Percentiles rank a stretch among this genome's conserved stretches.
phyloP scores from a whole-genome alignment of 2,888 invertebrate genomes.

The Meandrusa payeni region DNA sequence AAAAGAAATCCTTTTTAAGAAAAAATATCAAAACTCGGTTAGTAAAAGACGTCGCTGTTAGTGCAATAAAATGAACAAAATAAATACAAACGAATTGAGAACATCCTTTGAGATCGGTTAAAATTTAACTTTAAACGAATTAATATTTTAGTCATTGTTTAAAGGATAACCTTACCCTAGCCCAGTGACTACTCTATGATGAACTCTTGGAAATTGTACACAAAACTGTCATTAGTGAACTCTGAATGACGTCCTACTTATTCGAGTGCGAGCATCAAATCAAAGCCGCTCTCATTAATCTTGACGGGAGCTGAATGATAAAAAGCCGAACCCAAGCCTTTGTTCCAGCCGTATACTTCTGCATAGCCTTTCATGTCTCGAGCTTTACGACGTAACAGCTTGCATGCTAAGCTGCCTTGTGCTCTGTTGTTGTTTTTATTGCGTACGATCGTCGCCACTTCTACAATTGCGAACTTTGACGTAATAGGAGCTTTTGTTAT shows the following conservation, averaged over 20 bases:
- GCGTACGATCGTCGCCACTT: constrained; percentile 4
- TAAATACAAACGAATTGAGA: no score
- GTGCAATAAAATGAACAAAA: no score
- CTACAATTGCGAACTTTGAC: neutral
- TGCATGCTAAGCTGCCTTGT: constrained; percentile 4
- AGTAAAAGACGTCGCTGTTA: no score
- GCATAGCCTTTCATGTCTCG: constrained; percentile 12
- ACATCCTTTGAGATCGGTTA: no score
- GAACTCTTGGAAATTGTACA: no score
- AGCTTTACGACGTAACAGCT: constrained; percentile 10
- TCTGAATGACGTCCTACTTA: neutral
- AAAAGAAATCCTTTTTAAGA: no score
- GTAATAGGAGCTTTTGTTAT: no score
- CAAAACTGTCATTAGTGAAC: constrained; percentile 10
- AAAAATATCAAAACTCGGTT: no score
- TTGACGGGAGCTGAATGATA: constrained; percentile 5
- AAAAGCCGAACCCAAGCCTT: constrained; percentile 12
- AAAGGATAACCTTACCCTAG: no score
- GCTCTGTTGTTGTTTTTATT: constrained; percentile 12
- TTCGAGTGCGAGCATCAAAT: constrained; percentile 4
- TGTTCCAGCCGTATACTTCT: constrained; percentile 4
- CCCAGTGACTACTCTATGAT: no score
- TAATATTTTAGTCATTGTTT: no score
- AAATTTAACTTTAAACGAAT: no score
- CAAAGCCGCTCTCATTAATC: constrained; percentile 19